These are phyloP conservation scores for Epinotia demarniana DNA, from an alignment of 2,888 invertebrate species.

Conservation along the genomic window DNA sequence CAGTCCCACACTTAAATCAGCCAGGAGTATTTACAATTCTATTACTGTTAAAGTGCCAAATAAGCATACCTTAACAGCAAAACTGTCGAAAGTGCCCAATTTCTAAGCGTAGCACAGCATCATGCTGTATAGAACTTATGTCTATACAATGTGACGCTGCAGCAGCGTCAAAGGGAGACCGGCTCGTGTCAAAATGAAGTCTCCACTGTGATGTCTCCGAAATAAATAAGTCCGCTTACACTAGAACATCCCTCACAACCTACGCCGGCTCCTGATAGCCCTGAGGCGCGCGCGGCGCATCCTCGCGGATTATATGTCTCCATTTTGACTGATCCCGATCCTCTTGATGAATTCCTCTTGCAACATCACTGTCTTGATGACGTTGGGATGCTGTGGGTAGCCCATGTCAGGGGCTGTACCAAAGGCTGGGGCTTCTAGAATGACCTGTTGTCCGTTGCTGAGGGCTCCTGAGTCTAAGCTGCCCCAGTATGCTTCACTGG, in stretches of 20 bases:
- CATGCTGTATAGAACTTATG: slow-evolving; percentile 31
- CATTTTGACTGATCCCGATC: slow-evolving; percentile 83
- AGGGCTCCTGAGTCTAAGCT: slow-evolving; percentile 88
- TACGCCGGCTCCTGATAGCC: slow-evolving; percentile 81
- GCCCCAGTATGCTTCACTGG: slow-evolving; percentile 97
- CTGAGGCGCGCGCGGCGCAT: slow-evolving; percentile 81
- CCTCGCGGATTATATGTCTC: slow-evolving; percentile 82
- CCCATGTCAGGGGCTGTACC: slow-evolving; percentile 74
- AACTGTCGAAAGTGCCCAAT: slow-evolving; percentile 56
- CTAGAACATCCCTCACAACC: slow-evolving; percentile 82
- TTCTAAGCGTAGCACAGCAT: slow-evolving; percentile 49
- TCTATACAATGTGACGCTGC: slow-evolving; percentile 52
- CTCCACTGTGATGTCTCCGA: slow-evolving; percentile 76
- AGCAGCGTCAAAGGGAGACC: not conserved
- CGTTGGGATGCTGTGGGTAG: slow-evolving; percentile 75
- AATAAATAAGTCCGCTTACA: slow-evolving; percentile 83
- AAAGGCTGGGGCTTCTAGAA: slow-evolving; percentile 74
- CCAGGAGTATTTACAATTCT: slow-evolving; percentile 39
- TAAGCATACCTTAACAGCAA: slow-evolving; percentile 69
- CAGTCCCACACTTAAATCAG: slow-evolving; percentile 16
- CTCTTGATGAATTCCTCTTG: slow-evolving; percentile 83
- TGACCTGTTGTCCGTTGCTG: slow-evolving; percentile 76
- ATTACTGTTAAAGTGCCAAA: slow-evolving; percentile 50
- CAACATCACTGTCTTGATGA: slow-evolving; percentile 82
- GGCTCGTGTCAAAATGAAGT: slow-evolving; percentile 11